phyloP scores from a whole-genome alignment of 2,797 vertebrate species.

The Macropus fuliginosus region DNA sequence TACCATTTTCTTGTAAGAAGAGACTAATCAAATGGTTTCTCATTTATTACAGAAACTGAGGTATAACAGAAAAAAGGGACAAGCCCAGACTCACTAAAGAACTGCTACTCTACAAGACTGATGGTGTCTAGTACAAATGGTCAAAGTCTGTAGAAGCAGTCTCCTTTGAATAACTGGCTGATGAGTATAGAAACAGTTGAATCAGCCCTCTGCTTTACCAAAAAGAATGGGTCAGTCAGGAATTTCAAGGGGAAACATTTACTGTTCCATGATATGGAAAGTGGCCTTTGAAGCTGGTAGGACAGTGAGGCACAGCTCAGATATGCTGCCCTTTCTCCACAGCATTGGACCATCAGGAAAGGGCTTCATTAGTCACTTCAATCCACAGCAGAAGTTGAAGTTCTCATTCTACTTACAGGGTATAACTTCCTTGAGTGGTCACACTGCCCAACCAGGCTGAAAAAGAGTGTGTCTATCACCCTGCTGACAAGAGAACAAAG shows the following conservation, averaged over 20 bases:
- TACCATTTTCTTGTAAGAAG: background rate
- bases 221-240: background rate
- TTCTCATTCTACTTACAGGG: background rate
- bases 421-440: background rate
- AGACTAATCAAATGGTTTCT: background rate
- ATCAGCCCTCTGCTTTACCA: background rate
- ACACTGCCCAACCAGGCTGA: background rate
- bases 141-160: slow-evolving; percentile 6
- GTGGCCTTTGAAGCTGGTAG: background rate
- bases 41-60: background rate
- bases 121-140: background rate
- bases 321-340: background rate
- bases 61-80: background rate
- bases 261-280: background rate
- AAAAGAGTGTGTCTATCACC: background rate
- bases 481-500: background rate
- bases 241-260: background rate
- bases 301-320: background rate
- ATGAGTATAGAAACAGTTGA: background rate
- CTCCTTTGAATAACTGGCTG: background rate
- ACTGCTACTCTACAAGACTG: background rate
- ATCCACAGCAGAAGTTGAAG: background rate
- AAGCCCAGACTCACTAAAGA: background rate
- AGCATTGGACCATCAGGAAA: background rate
- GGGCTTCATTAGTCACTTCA: background rate